Evolutionary conservation across 2,888 invertebrate species (phyloP).

Genomic region (Microdon myrmicae): DNA sequence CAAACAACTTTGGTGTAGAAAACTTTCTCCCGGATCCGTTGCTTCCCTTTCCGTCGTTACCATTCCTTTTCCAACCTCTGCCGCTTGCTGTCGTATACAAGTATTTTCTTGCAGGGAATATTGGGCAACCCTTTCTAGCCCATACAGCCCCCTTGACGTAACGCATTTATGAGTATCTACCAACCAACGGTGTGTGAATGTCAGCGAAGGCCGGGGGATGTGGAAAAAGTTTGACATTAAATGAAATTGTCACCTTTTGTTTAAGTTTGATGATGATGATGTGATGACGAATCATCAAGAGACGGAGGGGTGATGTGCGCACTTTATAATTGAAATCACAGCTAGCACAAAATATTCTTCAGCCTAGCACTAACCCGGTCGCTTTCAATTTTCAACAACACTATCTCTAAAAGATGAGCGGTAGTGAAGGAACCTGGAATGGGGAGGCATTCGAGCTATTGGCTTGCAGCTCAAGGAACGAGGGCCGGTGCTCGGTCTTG

Average conservation of each 20-base stretch:
- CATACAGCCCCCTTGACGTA: slow-evolving; percentile 23
- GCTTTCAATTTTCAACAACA: slow-evolving; percentile 51
- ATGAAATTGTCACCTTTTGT: slow-evolving; percentile 52
- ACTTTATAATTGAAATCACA: slow-evolving; percentile 51
- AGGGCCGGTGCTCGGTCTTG: background rate
- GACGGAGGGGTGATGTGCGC: slow-evolving; percentile 4
- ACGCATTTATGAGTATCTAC: slow-evolving; percentile 49
- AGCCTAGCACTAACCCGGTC: slow-evolving; percentile 18
- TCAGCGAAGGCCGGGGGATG: background rate
- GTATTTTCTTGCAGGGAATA: no score
- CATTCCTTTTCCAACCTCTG: no score
- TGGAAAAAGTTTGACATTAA: slow-evolving; percentile 50
- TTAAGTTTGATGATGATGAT: slow-evolving; percentile 33
- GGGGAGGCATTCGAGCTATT: slow-evolving; percentile 2
- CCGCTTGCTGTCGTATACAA: no score
- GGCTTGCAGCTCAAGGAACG: no score
- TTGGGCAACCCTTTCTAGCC: slow-evolving; percentile 5
- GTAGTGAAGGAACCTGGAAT: slow-evolving; percentile 25
- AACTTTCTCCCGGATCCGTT: slow-evolving; percentile 9
- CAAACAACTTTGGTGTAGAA: slow-evolving; percentile 11
- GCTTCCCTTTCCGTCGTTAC: background rate
- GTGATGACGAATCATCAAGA: slow-evolving; percentile 1
- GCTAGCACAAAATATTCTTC: slow-evolving; percentile 42
- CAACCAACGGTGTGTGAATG: slow-evolving; percentile 11
- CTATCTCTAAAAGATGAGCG: slow-evolving; percentile 51